phyloP scores from a whole-genome alignment of 2,113 vertebrate species.

The Osmerus mordax region DNA sequence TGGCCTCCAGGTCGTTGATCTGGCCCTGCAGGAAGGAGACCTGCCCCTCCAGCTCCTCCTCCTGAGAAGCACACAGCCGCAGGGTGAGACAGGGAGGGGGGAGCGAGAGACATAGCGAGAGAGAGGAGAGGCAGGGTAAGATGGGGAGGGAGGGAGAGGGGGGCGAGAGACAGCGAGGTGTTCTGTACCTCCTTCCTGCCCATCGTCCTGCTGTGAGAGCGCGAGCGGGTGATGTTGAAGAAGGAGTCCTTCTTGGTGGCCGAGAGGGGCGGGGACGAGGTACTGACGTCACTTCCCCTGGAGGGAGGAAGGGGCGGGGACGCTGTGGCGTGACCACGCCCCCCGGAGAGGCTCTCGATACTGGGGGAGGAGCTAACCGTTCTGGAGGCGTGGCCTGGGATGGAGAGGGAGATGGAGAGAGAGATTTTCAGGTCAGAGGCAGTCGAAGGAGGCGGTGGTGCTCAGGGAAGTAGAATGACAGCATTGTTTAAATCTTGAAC shows the following conservation, averaged over 20 bases:
- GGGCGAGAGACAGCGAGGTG: slow-evolving; percentile 15
- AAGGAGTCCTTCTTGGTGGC: slow-evolving; percentile 93
- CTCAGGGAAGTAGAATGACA: slow-evolving; percentile 2
- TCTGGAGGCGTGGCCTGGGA: slow-evolving; percentile 83
- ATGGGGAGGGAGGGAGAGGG: not conserved
- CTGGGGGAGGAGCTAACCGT: slow-evolving; percentile 89
- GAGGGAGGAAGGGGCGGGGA: slow-evolving; percentile 85
- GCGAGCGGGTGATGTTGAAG: slow-evolving; percentile 94
- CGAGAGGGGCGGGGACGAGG: slow-evolving; percentile 87
- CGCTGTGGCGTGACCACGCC: slow-evolving; percentile 78
- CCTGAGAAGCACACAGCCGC: slow-evolving; percentile 63
- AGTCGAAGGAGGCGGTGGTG: not conserved
- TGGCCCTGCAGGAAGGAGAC: slow-evolving; percentile 97
- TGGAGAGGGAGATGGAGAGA: slow-evolving; percentile 2
- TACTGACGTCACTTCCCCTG: slow-evolving; percentile 72
- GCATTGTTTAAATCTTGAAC: too few species aligned
- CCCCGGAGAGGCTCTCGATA: slow-evolving; percentile 85
- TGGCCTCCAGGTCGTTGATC: slow-evolving; percentile 95
- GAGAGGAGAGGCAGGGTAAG: too few species aligned
- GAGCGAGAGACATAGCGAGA: not conserved
- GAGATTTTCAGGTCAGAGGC: not conserved
- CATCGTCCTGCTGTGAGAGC: slow-evolving; percentile 94
- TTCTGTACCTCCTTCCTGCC: slow-evolving; percentile 88
- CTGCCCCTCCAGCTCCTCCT: slow-evolving; percentile 95
- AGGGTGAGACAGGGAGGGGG: not conserved